Conservation (phyloP, 1,140 invertebrate genomes). For the Neotoxoptera formosana region DNA sequence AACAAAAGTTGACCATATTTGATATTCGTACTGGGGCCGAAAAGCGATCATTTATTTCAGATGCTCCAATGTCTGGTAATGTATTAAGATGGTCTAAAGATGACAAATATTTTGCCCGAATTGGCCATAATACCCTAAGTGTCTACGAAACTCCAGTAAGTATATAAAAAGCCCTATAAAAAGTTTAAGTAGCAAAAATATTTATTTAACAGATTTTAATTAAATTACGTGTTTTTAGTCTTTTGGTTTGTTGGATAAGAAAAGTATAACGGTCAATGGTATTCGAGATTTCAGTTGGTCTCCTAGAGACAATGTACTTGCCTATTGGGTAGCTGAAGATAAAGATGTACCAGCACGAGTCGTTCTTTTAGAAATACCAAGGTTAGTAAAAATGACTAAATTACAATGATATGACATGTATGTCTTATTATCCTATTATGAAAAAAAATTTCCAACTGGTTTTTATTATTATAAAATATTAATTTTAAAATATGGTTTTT, state of each 20-base stretch:
- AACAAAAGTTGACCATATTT: conserved; percentile 88
- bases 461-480: conserved; percentile 24
- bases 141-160: conserved; percentile 93
- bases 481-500: conserved; percentile 62
- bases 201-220: neutral
- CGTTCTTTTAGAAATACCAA: conserved; percentile 84
- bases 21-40: conserved; percentile 92
- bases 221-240: conserved; percentile 69
- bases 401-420: neutral
- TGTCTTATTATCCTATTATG: neutral
- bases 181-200: neutral
- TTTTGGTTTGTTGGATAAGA: conserved; percentile 92
- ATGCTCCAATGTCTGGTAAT: conserved; percentile 71
- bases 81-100: conserved; percentile 96
- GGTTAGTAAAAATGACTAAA: conserved; percentile 63
- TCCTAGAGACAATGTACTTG: conserved; percentile 93
- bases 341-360: conserved; percentile 88
- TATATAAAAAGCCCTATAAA: no score
- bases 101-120: conserved; percentile 94
- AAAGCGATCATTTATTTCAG: conserved; percentile 88
- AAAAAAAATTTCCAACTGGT: neutral
- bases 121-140: conserved; percentile 84
- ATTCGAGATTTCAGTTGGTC: conserved; percentile 98
- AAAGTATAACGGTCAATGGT: conserved; percentile 90
- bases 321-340: conserved; percentile 99